phyloP scores from a whole-genome alignment of 2,888 invertebrate species.

The Mythimna loreyi region DNA sequence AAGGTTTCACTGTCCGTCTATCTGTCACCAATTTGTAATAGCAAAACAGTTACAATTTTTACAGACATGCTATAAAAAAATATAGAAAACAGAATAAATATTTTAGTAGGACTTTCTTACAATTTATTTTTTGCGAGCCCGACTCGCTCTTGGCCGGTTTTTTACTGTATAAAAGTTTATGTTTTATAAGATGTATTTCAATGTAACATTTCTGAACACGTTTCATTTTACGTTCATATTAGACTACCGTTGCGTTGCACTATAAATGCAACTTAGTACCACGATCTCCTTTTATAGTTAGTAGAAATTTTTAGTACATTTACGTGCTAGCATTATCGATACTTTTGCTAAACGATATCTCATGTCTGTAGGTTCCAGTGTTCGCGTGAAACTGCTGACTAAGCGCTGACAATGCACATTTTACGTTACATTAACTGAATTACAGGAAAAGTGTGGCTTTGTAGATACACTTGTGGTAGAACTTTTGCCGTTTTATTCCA shows the following conservation, averaged over 20 bases:
- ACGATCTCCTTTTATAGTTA: not conserved
- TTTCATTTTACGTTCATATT: slow-evolving; percentile 6
- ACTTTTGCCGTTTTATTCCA: too few species aligned
- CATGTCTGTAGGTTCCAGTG: slow-evolving; percentile 11
- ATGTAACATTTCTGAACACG: not conserved
- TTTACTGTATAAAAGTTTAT: too few species aligned
- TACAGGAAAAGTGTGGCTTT: slow-evolving; percentile 5
- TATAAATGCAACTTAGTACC: slow-evolving; percentile 5
- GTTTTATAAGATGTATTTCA: too few species aligned
- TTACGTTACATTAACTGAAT: slow-evolving; percentile 25
- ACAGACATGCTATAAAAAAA: too few species aligned
- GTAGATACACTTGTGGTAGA: not conserved
- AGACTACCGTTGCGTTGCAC: not conserved
- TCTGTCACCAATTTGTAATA: too few species aligned
- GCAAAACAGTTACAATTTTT: too few species aligned
- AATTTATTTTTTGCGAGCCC: too few species aligned
- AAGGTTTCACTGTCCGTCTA: too few species aligned
- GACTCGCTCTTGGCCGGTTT: too few species aligned
- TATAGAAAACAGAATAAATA: too few species aligned
- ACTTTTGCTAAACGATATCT: slow-evolving; percentile 31
- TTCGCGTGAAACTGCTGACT: slow-evolving; percentile 29
- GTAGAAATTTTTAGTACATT: slow-evolving; percentile 6
- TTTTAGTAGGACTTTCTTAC: too few species aligned
- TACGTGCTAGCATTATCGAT: not conserved
- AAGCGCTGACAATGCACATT: slow-evolving; percentile 28